Evolutionary conservation across 2,888 invertebrate species (phyloP).

Genomic region (Dermolepida albohirtum): DNA sequence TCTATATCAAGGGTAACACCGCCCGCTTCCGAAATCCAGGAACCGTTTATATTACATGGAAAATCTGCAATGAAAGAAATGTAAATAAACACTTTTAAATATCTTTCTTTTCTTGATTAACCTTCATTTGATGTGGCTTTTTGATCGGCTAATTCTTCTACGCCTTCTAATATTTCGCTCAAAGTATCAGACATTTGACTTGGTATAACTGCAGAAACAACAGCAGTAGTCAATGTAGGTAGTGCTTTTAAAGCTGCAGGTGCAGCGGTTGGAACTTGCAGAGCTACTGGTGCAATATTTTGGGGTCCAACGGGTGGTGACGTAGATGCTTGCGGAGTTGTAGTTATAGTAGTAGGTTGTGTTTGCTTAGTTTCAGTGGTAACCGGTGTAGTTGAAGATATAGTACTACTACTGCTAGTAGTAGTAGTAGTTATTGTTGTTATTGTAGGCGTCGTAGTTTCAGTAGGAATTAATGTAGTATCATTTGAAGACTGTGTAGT

Average conservation of each 20-base stretch:
- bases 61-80: slow-evolving; percentile 34
- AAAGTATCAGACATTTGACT: slow-evolving; percentile 39
- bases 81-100: not conserved
- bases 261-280: slow-evolving; percentile 1
- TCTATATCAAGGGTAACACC: slow-evolving; percentile 51
- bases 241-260: slow-evolving; percentile 1
- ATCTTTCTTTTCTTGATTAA: not conserved
- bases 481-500: not conserved
- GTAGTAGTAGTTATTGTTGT: not conserved
- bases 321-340: not conserved
- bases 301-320: not conserved
- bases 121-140: slow-evolving; percentile 37
- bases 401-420: not conserved
- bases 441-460: not conserved
- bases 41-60: slow-evolving; percentile 54
- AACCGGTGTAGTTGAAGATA: not conserved
- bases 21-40: slow-evolving; percentile 56
- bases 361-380: not conserved
- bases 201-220: slow-evolving; percentile 9
- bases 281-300: not conserved
- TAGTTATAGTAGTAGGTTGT: not conserved
- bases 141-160: slow-evolving; percentile 38
- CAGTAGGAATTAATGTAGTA: not conserved
- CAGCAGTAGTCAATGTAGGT: not conserved
- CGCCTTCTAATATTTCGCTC: slow-evolving; percentile 36